phyloP scores from a whole-genome alignment of 2,113 vertebrate species.

The Tichodroma muraria region DNA sequence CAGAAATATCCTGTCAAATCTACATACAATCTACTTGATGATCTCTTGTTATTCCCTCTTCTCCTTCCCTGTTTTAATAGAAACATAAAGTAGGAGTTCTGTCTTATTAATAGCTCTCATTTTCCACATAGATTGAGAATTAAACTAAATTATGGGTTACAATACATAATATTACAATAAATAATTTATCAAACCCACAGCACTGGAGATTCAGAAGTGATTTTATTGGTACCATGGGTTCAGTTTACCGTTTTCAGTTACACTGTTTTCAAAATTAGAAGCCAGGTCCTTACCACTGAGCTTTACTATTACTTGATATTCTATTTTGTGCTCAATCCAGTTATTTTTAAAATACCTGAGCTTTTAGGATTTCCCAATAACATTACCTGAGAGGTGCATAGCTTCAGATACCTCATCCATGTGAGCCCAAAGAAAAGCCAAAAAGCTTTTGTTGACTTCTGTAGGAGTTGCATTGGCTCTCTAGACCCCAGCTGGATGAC shows the following conservation, averaged over 20 bases:
- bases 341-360: neutral
- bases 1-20: neutral
- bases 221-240: neutral
- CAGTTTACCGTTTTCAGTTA: neutral
- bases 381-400: neutral
- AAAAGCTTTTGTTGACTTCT: neutral
- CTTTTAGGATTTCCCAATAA: neutral
- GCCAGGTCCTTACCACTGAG: neutral
- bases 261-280: neutral
- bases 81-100: neutral
- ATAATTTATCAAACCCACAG: neutral
- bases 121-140: neutral
- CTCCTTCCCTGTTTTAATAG: neutral
- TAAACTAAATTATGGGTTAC: neutral
- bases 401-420: neutral
- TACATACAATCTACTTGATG: neutral
- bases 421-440: neutral
- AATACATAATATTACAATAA: neutral
- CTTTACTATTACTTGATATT: neutral
- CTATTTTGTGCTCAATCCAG: neutral
- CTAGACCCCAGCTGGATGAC: neutral
- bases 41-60: neutral
- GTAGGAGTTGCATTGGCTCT: neutral
- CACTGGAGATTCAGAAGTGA: neutral
- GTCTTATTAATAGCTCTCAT: neutral